These are phyloP conservation scores for Phenganax subtilis DNA, from an alignment of 92 coral and sea anemone genomes.

Conservation along the genomic window DNA sequence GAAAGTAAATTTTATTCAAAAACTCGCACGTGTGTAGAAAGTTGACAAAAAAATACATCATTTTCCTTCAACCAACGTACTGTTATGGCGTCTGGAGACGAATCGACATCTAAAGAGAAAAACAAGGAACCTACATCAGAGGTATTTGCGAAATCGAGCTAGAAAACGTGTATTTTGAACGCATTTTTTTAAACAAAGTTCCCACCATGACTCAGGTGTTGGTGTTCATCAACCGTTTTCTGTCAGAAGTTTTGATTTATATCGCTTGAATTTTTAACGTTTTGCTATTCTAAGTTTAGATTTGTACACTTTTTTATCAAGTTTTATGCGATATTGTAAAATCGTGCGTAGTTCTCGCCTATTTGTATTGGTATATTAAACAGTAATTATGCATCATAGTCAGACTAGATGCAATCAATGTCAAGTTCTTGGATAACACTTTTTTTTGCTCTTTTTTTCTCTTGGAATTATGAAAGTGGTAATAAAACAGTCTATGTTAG, in stretches of 20 bases:
- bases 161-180: background rate
- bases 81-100: slow-evolving; percentile 99
- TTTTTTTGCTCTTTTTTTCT: background rate
- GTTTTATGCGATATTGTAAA: background rate
- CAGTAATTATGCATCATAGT: background rate
- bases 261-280: background rate
- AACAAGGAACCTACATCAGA: slow-evolving; percentile 74
- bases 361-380: background rate
- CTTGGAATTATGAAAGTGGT: too few species aligned
- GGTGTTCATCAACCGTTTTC: background rate
- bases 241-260: background rate
- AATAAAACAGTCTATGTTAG: too few species aligned
- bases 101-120: slow-evolving; percentile 74
- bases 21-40: slow-evolving; percentile 13
- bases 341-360: background rate
- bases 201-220: background rate
- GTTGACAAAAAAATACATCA: background rate
- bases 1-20: slow-evolving; percentile 1
- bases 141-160: slow-evolving; percentile 48
- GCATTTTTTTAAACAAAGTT: slow-evolving; percentile 7
- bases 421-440: background rate
- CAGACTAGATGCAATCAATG: background rate
- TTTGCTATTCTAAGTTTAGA: background rate
- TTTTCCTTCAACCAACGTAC: background rate
- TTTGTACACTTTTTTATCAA: background rate